phyloP scores from a whole-genome alignment of 2,113 vertebrate genomes.

The Tupaia chinensis region DNA sequence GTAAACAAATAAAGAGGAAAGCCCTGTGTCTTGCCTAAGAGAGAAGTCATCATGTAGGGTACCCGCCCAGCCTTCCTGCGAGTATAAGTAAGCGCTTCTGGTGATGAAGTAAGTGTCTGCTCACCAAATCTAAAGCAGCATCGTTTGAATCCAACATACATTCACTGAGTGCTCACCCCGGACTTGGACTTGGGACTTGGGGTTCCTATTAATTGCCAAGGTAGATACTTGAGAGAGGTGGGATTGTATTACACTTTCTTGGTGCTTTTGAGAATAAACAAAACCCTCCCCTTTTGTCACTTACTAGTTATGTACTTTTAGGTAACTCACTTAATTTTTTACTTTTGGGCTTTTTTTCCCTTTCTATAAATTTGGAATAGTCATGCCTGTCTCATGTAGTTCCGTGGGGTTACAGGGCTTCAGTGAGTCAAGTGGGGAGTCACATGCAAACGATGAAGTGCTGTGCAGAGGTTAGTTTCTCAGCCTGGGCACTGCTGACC shows the following conservation, averaged over 20 bases:
- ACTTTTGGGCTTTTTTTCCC: background rate
- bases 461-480: background rate
- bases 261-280: constrained; percentile 15
- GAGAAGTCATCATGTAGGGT: background rate
- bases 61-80: background rate
- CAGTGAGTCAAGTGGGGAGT: background rate
- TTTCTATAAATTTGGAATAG: background rate
- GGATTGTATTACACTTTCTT: background rate
- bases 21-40: constrained; percentile 25
- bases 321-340: background rate
- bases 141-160: background rate
- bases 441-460: background rate
- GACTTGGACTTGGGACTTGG: background rate
- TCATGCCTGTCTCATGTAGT: background rate
- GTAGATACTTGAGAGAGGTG: background rate
- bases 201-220: background rate
- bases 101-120: background rate
- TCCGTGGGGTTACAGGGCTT: background rate
- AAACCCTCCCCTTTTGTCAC: background rate
- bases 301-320: background rate
- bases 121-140: background rate
- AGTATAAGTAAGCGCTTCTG: background rate
- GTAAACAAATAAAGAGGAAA: constrained; percentile 67
- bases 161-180: background rate
- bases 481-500: background rate